Percentiles rank a stretch among this genome's conserved stretches.
Evolutionary conservation across 2,888 invertebrate species (phyloP).

Genomic region (Hydraecia micacea): DNA sequence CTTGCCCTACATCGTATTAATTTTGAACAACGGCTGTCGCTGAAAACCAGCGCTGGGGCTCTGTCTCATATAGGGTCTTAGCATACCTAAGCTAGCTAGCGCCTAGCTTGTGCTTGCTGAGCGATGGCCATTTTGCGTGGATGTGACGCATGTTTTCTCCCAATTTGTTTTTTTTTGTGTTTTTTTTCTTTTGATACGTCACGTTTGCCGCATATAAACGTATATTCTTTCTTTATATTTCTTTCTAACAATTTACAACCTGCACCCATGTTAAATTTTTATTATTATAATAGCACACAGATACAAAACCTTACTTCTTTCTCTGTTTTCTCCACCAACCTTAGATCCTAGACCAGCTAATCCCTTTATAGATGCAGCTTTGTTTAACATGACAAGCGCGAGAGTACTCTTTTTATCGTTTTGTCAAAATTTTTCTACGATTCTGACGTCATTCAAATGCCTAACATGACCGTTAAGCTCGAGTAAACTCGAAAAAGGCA

Average conservation of each 20-base stretch:
- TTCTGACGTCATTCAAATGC: neutral
- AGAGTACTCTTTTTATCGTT: too few species aligned
- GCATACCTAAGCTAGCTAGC: too few species aligned
- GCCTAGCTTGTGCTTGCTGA: too few species aligned
- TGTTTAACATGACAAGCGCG: too few species aligned
- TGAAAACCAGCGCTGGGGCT: too few species aligned
- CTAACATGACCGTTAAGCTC: neutral
- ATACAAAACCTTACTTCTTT: neutral
- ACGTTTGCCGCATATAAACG: too few species aligned
- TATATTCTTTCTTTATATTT: too few species aligned
- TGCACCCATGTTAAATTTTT: neutral
- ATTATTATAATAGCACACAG: neutral
- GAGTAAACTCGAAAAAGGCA: neutral
- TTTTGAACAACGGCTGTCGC: neutral
- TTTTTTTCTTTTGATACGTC: too few species aligned
- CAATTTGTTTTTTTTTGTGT: too few species aligned
- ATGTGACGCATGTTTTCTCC: too few species aligned
- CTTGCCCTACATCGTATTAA: neutral
- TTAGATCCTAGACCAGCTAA: neutral
- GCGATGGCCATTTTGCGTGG: too few species aligned
- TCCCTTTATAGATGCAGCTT: neutral
- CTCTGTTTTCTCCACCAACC: neutral
- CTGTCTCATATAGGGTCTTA: too few species aligned
- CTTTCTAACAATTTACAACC: neutral
- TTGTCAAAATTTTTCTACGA: neutral